These are phyloP conservation scores for Metalampra italica DNA, from an alignment of 2,888 invertebrate species.

Conservation along the genomic window DNA sequence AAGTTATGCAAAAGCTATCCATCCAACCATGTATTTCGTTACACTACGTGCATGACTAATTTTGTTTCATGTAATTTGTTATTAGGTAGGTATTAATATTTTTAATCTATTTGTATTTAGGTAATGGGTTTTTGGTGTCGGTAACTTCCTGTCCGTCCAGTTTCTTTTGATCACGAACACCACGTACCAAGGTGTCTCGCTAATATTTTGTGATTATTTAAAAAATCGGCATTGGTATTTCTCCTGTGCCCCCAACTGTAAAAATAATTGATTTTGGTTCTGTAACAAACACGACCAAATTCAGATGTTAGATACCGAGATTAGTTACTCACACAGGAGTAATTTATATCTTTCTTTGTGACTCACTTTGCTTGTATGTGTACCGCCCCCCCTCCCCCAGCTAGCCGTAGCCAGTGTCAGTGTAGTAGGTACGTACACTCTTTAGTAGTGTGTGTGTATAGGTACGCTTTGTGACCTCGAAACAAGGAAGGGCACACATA, in stretches of 20 bases:
- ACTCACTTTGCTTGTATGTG: background rate
- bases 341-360: background rate
- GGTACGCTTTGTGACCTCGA: constrained; percentile 66
- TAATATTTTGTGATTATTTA: too few relatives aligned
- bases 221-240: too few relatives aligned
- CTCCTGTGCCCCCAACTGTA: too few relatives aligned
- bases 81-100: constrained; percentile 8
- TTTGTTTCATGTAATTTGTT: background rate
- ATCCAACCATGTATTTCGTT: background rate
- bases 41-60: constrained; percentile 3
- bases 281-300: constrained; percentile 31
- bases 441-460: constrained; percentile 61
- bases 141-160: background rate
- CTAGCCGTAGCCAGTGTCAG: background rate
- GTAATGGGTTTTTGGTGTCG: background rate
- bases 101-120: background rate
- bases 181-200: too few relatives aligned
- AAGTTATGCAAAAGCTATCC: background rate
- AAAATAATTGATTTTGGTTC: too few relatives aligned
- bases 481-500: constrained; percentile 49
- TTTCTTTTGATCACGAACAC: too few relatives aligned
- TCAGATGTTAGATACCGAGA: constrained; percentile 20
- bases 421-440: constrained; percentile 8
- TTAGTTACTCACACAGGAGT: background rate
- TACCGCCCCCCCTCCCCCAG: background rate